These are phyloP conservation scores for Megalops atlanticus DNA, from an alignment of 2,113 vertebrate genomes.

Conservation along the genomic window DNA sequence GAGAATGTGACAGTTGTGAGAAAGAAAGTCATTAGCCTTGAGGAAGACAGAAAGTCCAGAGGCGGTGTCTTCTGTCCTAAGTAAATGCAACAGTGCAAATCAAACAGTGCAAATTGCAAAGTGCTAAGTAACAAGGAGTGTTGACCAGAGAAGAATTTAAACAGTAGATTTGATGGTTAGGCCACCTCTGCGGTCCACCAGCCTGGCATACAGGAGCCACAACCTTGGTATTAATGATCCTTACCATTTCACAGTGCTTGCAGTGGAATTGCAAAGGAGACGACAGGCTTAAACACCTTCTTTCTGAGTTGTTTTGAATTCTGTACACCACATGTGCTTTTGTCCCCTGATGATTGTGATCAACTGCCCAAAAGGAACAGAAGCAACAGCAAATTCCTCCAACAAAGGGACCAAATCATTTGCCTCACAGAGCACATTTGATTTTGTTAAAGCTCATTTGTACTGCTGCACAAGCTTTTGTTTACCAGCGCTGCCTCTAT, in stretches of 20 bases:
- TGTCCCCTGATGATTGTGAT: neutral
- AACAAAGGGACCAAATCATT: slow-evolving; percentile 1
- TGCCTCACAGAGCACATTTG: slow-evolving; percentile 12
- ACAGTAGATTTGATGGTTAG: neutral
- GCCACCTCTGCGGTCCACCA: neutral
- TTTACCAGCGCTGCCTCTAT: neutral
- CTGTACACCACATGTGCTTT: neutral
- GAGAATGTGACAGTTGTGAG: slow-evolving; percentile 8
- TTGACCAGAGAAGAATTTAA: slow-evolving; percentile 12
- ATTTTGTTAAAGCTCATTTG: neutral
- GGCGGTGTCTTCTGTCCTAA: neutral
- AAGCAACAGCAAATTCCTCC: neutral
- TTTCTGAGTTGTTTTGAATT: neutral
- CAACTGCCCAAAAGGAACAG: neutral
- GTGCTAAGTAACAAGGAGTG: neutral
- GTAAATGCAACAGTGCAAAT: neutral
- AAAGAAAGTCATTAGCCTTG: neutral
- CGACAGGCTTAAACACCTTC: neutral
- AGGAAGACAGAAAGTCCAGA: too few relatives aligned
- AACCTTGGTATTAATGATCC: slow-evolving; percentile 25
- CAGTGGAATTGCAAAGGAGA: slow-evolving; percentile 6
- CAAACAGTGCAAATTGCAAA: too few relatives aligned
- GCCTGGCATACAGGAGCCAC: slow-evolving; percentile 16
- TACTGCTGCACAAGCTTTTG: neutral
- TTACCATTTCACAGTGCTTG: neutral